Base-by-base conservation (phyloP, 2,113 vertebrate genomes). In the human (Homo sapiens) region DNA sequence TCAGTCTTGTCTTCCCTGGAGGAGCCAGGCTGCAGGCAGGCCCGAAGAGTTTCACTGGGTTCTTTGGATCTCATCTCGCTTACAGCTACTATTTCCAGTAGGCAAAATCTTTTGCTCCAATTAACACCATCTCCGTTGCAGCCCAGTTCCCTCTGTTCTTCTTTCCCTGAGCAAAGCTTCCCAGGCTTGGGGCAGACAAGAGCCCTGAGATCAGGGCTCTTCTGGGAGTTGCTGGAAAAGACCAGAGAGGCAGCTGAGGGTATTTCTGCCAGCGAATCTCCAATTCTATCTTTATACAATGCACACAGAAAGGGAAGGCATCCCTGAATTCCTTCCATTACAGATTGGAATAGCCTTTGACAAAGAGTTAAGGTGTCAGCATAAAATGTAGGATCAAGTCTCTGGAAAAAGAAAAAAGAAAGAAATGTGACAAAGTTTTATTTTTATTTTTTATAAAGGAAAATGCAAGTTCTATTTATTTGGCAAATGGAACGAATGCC, bases 91-190 rank as follows among this genome's bases (percentile, higher is more conserved):
- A 38, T 97, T 97, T 97, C 95, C 89, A 96, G 82, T 93, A 55
- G 81, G 93, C 6, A 6, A 96, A 97, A 97, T 98, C 97, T 98
- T 97, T 96, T 98, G 97, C 97, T 98, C 97, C 85, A 96, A 25
- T 98, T 98, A 97, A 93, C 97, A 96, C 73, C 0, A 3, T 95
- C 83, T 97, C 85, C 93, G 68, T 79, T 2, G 27, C 45, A 80
- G 81, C 85, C 80, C 78, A 32, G 35, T 95, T 97, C 68, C 66
- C 84, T 96, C 73, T 91, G 84, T 79, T 32, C 78, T 94, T 93
- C 81, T 93, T 95, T 98, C 90, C 55, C 90, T 52, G 73, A 89
- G 43, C 59, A 38, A 82, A 80, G n/a, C 70, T 97, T 72, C 59
- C 52, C 9, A 72, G 59, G 45, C 88, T 91, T 76, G 61, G 85